These are phyloP conservation scores for Pectinophora gossypiella DNA, from an alignment of 1,140 invertebrate species.

Conservation along the genomic window DNA sequence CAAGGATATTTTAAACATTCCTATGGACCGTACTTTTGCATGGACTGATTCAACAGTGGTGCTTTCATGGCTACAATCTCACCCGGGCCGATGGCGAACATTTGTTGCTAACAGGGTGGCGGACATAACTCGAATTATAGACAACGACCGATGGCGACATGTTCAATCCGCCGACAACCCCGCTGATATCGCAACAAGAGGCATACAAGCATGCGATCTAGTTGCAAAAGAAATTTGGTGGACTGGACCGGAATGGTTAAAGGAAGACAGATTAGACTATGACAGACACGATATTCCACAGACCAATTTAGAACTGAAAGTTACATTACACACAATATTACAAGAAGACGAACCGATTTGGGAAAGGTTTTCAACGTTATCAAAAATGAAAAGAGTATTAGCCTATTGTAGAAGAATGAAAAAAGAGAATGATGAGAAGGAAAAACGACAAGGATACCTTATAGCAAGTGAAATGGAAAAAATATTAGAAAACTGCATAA, in stretches of 20 bases:
- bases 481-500: not conserved
- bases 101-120: conserved; percentile 55
- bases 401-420: conserved; percentile 20
- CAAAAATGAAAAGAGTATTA: conserved; percentile 25
- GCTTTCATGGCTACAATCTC: conserved; percentile 28
- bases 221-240: conserved; percentile 15
- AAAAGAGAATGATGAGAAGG: not conserved
- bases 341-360: conserved; percentile 19
- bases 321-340: conserved; percentile 6
- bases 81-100: conserved; percentile 30
- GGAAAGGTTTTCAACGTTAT: conserved; percentile 9
- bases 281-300: conserved; percentile 8
- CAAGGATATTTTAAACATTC: conserved; percentile 25
- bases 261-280: conserved; percentile 7
- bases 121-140: conserved; percentile 37
- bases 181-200: conserved; percentile 50
- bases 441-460: not conserved
- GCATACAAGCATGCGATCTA: conserved; percentile 22
- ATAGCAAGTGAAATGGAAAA: no score
- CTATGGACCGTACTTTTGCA: conserved; percentile 31
- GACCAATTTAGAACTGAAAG: conserved; percentile 21
- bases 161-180: conserved; percentile 42
- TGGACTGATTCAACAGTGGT: conserved; percentile 52
- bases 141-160: conserved; percentile 36
- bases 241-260: conserved; percentile 21